phyloP scores from a whole-genome alignment of 1,140 invertebrate species.

The Diplogasteroides magnus region DNA sequence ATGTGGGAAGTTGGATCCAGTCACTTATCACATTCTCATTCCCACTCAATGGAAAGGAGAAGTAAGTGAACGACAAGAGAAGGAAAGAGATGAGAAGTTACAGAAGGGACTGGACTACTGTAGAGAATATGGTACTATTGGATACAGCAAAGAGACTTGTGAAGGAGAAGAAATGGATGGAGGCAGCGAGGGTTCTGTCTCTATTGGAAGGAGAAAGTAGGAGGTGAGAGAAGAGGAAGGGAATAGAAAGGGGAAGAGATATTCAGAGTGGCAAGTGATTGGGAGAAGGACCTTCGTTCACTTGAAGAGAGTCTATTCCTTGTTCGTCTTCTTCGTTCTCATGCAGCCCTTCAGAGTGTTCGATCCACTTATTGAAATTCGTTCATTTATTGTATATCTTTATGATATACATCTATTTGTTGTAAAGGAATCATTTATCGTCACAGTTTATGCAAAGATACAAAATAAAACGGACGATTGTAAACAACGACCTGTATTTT shows the following conservation, averaged over 20 bases:
- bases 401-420: no score
- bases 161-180: neutral
- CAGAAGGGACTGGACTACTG: neutral
- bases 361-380: neutral
- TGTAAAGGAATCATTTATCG: no score
- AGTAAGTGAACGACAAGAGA: neutral
- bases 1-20: neutral
- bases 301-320: neutral
- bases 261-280: no score
- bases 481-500: no score
- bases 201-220: neutral
- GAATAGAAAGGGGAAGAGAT: no score
- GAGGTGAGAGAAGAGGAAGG: no score
- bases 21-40: neutral
- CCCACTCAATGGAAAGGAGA: neutral
- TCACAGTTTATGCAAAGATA: no score
- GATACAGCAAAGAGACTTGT: neutral
- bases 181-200: neutral
- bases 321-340: neutral
- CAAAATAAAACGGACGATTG: no score
- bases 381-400: no score
- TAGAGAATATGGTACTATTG: neutral
- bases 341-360: neutral
- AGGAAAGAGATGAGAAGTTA: neutral
- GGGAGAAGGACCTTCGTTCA: neutral